Percentiles rank a stretch among this genome's conserved stretches.
phyloP scores from a whole-genome alignment of 2,888 invertebrate species.

The Coleophora deauratella region DNA sequence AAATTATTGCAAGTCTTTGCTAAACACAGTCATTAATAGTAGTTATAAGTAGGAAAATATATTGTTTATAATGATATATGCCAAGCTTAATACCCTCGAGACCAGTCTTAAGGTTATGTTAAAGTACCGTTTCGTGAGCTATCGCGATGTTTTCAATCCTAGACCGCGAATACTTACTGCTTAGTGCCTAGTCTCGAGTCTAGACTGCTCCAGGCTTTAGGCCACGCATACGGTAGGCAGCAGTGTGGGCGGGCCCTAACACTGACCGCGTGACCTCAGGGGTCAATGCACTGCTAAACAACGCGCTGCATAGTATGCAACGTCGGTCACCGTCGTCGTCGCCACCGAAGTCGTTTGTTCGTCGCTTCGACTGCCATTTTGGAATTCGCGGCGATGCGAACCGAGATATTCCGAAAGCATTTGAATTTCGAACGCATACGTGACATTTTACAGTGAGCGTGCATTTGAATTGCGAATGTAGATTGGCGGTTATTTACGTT shows the following conservation, averaged over 20 bases:
- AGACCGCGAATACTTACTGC: too few species aligned
- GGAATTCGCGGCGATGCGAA: conserved; percentile 13
- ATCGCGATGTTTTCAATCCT: neutral
- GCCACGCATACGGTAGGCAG: neutral
- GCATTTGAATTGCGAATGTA: too few species aligned
- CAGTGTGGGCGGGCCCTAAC: conserved; percentile 6
- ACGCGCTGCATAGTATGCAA: conserved; percentile 4
- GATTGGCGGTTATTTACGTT: too few species aligned
- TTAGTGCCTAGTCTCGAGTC: neutral
- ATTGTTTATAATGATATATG: too few species aligned
- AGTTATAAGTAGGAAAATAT: too few species aligned
- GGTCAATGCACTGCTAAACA: conserved; percentile 51
- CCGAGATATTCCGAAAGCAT: conserved; percentile 5
- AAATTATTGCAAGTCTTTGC: too few species aligned
- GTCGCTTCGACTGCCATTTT: conserved; percentile 15
- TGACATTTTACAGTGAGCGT: too few species aligned
- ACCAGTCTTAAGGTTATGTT: too few species aligned
- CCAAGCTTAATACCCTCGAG: too few species aligned
- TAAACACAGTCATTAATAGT: too few species aligned
- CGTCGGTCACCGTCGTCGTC: conserved; percentile 1
- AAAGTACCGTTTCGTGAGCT: neutral
- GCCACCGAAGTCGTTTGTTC: conserved; percentile 13
- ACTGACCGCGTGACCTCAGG: conserved; percentile 60
- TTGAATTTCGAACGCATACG: neutral
- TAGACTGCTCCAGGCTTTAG: conserved; percentile 9